Evolutionary conservation across 1,140 invertebrate species (phyloP), one percentile per base, ranked within the genome.

Genomic region (Drosophila persimilis): DNA sequence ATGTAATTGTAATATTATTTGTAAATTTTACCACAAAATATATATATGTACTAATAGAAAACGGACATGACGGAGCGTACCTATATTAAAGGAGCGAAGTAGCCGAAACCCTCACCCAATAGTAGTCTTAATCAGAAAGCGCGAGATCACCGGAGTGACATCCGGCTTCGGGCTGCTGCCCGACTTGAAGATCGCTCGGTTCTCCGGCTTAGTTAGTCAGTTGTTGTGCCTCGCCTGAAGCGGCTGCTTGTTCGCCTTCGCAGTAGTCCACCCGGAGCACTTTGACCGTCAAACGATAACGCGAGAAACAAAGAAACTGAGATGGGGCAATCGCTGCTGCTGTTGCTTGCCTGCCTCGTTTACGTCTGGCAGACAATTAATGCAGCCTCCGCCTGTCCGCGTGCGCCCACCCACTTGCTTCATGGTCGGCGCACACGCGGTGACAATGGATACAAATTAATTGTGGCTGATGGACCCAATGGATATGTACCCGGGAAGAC

Each of bases 401-500:
- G 90, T 57, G 88, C 90, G 53, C 90, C 90, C 67, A 90, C 77
- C 51, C 76, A 80, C 53, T 79, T 91, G 73, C 85, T 85, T 61
- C 90, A 90, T 44, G 90, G 89, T 13, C 75, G 90, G 46, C 86
- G 90, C n/a, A 90, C 84, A 64, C 90, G 85, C n/a, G 96, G 96
- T 17, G 96, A 97, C 91, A 96, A 96, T 92, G 96, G 95, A 80
- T 97, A 96, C 92, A 93, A 93, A 79, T 94, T 97, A 79, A 92
- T 95, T 77, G 93, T 97, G 63, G 95, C 94, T 77, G 96, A 95
- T 62, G 94, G 95, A 77, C 93, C 95, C 17, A 94, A 95, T 78
- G 95, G 95, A 88, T 97, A 97, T 90, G 93, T 95, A 35, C 95
- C 96, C 3, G 95, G 95, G 52, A 94, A 95, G 70, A 92, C 95